These are phyloP conservation scores for Columba livia DNA, from an alignment of 2,113 vertebrate species.

Conservation along the genomic window DNA sequence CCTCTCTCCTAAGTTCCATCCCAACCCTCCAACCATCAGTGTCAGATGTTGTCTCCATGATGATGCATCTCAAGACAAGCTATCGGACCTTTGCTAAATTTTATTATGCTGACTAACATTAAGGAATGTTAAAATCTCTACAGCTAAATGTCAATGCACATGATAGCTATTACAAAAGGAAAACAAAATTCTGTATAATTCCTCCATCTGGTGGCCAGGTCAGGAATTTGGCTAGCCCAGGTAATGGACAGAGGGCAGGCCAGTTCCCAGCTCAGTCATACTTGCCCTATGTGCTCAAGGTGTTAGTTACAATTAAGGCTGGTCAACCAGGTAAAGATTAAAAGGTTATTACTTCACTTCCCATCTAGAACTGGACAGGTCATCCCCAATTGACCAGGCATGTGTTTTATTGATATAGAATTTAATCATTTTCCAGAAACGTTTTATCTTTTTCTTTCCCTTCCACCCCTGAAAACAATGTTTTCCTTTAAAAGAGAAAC, in stretches of 20 bases:
- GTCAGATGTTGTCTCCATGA: background rate
- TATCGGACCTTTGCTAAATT: background rate
- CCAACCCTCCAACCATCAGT: background rate
- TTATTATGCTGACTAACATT: background rate
- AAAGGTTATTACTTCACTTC: background rate
- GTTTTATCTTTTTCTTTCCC: background rate
- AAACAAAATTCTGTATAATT: constrained; percentile 12
- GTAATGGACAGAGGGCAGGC: background rate
- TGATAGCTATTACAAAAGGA: rapidly evolving
- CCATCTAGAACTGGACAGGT: background rate
- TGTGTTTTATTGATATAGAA: background rate
- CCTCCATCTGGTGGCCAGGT: constrained; percentile 62
- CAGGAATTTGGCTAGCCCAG: constrained; percentile 17
- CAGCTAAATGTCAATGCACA: background rate
- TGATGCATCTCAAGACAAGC: background rate
- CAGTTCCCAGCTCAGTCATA: background rate
- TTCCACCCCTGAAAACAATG: background rate
- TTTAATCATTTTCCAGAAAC: background rate
- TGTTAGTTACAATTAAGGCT: background rate
- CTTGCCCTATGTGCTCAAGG: background rate
- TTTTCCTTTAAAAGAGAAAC: background rate
- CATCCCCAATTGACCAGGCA: background rate
- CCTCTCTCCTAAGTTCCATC: background rate
- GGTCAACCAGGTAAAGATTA: background rate
- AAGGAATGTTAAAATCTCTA: background rate